These are phyloP conservation scores for Cyphomyrus plagiostoma DNA, from an alignment of 2,113 vertebrate genomes.

Conservation along the genomic window DNA sequence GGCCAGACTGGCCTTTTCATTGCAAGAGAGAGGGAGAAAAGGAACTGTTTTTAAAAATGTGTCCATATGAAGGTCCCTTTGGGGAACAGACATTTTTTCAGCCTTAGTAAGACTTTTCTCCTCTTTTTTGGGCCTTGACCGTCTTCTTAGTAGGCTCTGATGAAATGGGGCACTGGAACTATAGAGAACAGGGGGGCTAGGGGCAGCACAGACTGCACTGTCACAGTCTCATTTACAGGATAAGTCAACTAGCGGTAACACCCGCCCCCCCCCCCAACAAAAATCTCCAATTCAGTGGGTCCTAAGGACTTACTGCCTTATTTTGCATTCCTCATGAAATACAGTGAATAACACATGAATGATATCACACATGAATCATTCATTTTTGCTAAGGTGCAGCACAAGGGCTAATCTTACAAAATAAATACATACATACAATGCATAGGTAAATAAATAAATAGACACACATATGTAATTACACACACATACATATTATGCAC, in stretches of 20 bases:
- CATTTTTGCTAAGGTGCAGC: not conserved
- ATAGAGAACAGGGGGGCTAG: not conserved
- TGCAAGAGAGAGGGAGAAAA: slow-evolving; percentile 45
- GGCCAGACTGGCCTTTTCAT: slow-evolving; percentile 70
- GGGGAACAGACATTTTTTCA: slow-evolving; percentile 46
- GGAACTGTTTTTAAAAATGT: slow-evolving; percentile 23
- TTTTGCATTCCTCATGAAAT: not conserved
- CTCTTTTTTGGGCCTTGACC: slow-evolving; percentile 6
- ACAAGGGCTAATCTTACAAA: not conserved
- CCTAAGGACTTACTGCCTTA: not conserved
- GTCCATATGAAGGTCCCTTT: slow-evolving; percentile 34
- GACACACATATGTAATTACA: not conserved
- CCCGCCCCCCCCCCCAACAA: not conserved
- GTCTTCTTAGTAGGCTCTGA: not conserved
- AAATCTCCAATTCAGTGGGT: not conserved
- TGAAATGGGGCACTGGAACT: not conserved
- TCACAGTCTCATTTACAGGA: not conserved
- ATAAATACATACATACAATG: not conserved
- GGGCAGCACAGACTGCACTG: not conserved
- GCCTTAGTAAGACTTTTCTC: slow-evolving; percentile 46
- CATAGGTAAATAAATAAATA: not conserved
- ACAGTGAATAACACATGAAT: not conserved
- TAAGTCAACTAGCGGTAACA: not conserved
- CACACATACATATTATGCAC: not conserved
- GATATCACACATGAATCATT: not conserved